These are phyloP conservation scores for Cynocephalus volans DNA, from an alignment of 2,113 vertebrate genomes.

Conservation along the genomic window DNA sequence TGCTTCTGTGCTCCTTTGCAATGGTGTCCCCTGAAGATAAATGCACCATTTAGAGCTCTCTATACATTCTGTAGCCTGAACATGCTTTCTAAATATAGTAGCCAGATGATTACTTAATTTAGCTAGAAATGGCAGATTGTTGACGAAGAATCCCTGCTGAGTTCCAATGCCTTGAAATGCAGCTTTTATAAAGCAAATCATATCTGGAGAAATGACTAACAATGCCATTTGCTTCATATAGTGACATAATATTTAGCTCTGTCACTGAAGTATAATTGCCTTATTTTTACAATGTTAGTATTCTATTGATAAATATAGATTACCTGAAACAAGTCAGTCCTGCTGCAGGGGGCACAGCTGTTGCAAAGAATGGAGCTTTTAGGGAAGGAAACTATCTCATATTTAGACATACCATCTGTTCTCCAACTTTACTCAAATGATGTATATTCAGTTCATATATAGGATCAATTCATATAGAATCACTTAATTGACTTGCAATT, in stretches of 20 bases:
- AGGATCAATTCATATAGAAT: neutral
- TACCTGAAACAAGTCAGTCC: conserved; percentile 80
- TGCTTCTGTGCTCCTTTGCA: conserved; percentile 2
- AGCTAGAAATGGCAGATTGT: conserved; percentile 85
- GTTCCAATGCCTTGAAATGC: conserved; percentile 80
- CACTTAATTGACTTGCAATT: neutral
- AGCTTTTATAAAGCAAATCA: conserved; percentile 85
- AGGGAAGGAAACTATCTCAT: neutral
- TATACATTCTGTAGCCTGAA: conserved; percentile 69
- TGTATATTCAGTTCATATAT: neutral
- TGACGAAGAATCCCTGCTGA: conserved; percentile 87
- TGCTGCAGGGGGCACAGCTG: conserved; percentile 65
- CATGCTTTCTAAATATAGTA: conserved; percentile 81
- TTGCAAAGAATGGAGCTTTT: conserved; percentile 25
- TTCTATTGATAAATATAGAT: conserved; percentile 86
- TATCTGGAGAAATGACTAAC: conserved; percentile 84
- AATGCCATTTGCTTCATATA: conserved; percentile 84
- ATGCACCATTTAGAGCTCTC: conserved; percentile 54
- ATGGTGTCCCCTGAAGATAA: conserved; percentile 75
- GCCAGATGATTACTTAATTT: conserved; percentile 85
- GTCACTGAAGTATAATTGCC: conserved; percentile 86
- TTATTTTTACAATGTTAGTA: conserved; percentile 86
- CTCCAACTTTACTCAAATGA: neutral
- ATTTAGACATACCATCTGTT: neutral
- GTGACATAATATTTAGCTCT: conserved; percentile 91